A percentile compares a stretch with the other conserved stretches of the same genome.
Evolutionary conservation across 2,888 invertebrate species (phyloP).

Genomic region (Macroteleia sp.): DNA sequence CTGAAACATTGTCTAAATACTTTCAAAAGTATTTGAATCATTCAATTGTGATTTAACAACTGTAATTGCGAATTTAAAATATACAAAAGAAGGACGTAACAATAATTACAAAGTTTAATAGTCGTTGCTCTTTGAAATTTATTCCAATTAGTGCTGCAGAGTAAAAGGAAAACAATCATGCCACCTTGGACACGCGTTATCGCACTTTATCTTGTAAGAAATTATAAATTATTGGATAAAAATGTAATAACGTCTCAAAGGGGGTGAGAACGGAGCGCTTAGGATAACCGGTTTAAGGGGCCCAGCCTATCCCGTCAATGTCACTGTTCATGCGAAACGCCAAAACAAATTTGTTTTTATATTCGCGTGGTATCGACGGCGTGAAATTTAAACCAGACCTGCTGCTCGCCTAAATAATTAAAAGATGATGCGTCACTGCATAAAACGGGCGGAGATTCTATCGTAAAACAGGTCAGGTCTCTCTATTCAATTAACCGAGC

Average conservation of each 20-base stretch:
- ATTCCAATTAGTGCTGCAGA: conserved; percentile 16
- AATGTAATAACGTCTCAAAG: too few species aligned
- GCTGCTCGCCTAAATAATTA: conserved; percentile 62
- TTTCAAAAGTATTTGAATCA: too few species aligned
- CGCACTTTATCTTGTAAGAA: conserved; percentile 35
- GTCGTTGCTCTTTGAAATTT: conserved; percentile 14
- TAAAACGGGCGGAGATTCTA: conserved; percentile 54
- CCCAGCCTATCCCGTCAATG: conserved; percentile 53
- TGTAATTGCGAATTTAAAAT: too few species aligned
- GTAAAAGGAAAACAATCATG: conserved; percentile 30
- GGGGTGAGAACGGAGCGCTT: too few species aligned
- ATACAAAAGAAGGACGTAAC: background rate
- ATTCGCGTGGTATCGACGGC: conserved; percentile 56
- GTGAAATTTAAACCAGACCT: conserved; percentile 61
- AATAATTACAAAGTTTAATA: conserved; percentile 4
- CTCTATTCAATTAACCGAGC: conserved; percentile 66
- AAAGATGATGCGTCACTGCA: conserved; percentile 56
- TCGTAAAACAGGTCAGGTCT: conserved; percentile 61
- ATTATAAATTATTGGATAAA: conserved; percentile 36
- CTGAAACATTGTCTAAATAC: too few species aligned
- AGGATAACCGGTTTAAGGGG: conserved; percentile 51
- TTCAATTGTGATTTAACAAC: too few species aligned
- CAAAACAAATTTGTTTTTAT: conserved; percentile 62
- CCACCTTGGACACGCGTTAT: conserved; percentile 26
- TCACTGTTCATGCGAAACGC: conserved; percentile 47